Base-by-base conservation (phyloP, 2,888 invertebrate genomes). In the Meta bourneti region DNA sequence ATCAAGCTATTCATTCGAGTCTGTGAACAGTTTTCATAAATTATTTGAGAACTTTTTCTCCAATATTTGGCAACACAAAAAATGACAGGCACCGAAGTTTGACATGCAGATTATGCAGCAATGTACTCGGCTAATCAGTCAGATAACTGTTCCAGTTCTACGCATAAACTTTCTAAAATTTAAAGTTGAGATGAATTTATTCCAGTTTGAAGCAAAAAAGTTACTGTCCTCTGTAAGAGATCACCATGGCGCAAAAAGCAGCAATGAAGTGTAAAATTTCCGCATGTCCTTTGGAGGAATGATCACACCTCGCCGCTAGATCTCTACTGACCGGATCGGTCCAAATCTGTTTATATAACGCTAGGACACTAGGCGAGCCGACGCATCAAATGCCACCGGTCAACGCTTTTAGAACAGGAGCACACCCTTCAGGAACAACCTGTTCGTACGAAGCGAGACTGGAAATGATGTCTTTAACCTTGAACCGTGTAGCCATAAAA, bases 401-500 rank as follows among this genome's bases (percentile, higher is more conserved):
- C 90, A 90, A 48, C 69, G 77, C 71, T 72, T 69, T 13, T n/a
- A 77, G 77, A 78, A 70, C 54, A 49, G 54, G 54, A 83, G 83
- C 52, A 72, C 6, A 52, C 49, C 20, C 79, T 90, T 72, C 72
- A 16, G 13, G 52, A 84, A 61, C 90, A 85, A 90, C 90, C 90
- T 90, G 90, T 90, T 90, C 90, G 74, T 80, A 79, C 61, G 61
- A n/a, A 48, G 34, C 52, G 48, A 84, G 34, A 34, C 75, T 19
- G 54, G 79, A 54, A 75, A 81, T 75, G 69, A 88, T 88, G 75
- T 51, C 61, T 90, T 71, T 81, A 90, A 90, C 90, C 90, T 90
- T 90, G 90, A 90, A 90, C 90, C 77, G 81, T 34, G 85, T 75
- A 75, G 72, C 89, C 83, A 77, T 83, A 83, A 89, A 89, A 89